These are phyloP conservation scores for Triops cancriformis DNA, from an alignment of 1,140 invertebrate genomes.

Conservation along the genomic window DNA sequence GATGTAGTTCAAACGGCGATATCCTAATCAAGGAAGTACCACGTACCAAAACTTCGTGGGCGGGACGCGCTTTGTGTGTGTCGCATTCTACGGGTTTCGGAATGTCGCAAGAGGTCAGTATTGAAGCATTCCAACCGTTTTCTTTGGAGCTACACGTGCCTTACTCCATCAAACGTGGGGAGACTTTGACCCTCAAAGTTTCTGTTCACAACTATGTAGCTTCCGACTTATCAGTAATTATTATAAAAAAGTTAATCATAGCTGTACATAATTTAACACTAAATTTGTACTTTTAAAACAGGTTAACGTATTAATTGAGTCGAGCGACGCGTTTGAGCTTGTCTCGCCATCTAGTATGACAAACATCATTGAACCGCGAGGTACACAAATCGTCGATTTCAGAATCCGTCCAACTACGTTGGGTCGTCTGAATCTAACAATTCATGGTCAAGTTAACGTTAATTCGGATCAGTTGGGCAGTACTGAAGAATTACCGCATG, in stretches of 20 bases:
- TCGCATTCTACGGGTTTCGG: slow-evolving; percentile 53
- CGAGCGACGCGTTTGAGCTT: slow-evolving; percentile 43
- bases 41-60: slow-evolving; percentile 66
- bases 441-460: slow-evolving; percentile 46
- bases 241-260: too few relatives aligned
- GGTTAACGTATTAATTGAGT: slow-evolving; percentile 39
- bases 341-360: slow-evolving; percentile 26
- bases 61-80: slow-evolving; percentile 58
- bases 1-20: slow-evolving; percentile 48
- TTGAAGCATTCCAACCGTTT: slow-evolving; percentile 61
- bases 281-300: too few relatives aligned
- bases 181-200: slow-evolving; percentile 57
- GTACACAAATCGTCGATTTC: slow-evolving; percentile 45
- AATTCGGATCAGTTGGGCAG: slow-evolving; percentile 42
- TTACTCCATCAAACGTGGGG: slow-evolving; percentile 58
- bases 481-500: slow-evolving; percentile 42
- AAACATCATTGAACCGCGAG: slow-evolving; percentile 40
- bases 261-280: too few relatives aligned
- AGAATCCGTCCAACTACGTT: slow-evolving; percentile 43
- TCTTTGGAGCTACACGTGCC: slow-evolving; percentile 61
- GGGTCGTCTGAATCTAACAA: slow-evolving; percentile 52
- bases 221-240: slow-evolving; percentile 41
- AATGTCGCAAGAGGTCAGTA: slow-evolving; percentile 46
- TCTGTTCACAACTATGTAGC: slow-evolving; percentile 24
- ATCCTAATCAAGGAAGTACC: slow-evolving; percentile 49